phyloP scores from a whole-genome alignment of 2,797 vertebrate species.

The Muscicapa comitata region DNA sequence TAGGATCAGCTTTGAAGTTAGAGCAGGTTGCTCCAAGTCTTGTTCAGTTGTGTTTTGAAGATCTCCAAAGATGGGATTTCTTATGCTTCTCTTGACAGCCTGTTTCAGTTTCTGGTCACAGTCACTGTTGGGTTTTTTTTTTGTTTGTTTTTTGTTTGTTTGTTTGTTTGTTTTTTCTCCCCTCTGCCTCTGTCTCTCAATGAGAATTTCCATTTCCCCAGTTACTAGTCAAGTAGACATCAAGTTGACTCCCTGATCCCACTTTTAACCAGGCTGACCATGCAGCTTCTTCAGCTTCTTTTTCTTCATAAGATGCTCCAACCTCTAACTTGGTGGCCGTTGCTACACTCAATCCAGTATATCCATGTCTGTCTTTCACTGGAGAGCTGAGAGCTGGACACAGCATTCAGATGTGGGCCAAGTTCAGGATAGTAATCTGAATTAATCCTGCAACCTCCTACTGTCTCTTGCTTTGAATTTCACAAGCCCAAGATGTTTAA shows the following conservation, averaged over 20 bases:
- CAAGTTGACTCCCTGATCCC: background rate
- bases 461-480: background rate
- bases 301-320: background rate
- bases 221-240: background rate
- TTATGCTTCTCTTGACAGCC: background rate
- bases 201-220: background rate
- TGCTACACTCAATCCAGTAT: background rate
- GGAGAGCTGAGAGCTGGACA: background rate
- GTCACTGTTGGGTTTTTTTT: background rate
- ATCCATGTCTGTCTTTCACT: background rate
- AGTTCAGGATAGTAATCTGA: background rate
- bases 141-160: too few species aligned
- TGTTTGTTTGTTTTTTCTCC: too few species aligned
- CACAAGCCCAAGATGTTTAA: background rate
- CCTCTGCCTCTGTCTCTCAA: rapidly evolving
- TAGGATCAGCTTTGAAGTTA: background rate
- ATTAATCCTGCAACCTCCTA: background rate
- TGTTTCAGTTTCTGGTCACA: background rate
- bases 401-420: background rate
- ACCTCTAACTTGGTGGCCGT: background rate
- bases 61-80: background rate
- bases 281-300: background rate
- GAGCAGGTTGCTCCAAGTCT: background rate
- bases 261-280: background rate
- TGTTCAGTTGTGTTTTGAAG: background rate